Conservation (phyloP, 2,113 vertebrate species). For the Pica pica region DNA sequence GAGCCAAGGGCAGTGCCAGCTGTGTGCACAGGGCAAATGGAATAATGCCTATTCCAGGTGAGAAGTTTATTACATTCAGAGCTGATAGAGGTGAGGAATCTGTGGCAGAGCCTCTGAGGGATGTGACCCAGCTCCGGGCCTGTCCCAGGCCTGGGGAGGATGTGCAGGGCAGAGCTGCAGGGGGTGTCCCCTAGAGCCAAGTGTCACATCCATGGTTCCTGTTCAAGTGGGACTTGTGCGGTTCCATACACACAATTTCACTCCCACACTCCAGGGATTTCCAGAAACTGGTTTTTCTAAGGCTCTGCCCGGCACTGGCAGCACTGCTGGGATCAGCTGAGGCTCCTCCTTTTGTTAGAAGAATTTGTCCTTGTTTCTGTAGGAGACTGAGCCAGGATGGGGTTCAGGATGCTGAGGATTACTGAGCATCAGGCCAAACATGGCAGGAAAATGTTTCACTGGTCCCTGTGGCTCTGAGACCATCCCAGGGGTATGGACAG, state of each 20-base stretch:
- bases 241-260: not conserved
- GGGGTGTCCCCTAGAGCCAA: not conserved
- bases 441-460: not conserved
- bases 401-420: not conserved
- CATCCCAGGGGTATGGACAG: not conserved
- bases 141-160: not conserved
- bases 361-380: not conserved
- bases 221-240: not conserved
- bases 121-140: not conserved
- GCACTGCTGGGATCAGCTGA: not conserved
- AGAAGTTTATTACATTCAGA: not conserved
- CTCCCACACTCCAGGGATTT: not conserved
- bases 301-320: not conserved
- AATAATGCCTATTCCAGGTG: not conserved
- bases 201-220: not conserved
- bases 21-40: not conserved
- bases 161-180: not conserved
- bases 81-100: not conserved
- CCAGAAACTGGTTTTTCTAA: not conserved
- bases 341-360: not conserved
- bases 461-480: not conserved
- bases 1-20: not conserved
- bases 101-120: not conserved
- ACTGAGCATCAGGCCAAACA: not conserved
- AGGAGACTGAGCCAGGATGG: not conserved